Conservation (phyloP, 2,113 vertebrate genomes). For the Eira barbara region DNA sequence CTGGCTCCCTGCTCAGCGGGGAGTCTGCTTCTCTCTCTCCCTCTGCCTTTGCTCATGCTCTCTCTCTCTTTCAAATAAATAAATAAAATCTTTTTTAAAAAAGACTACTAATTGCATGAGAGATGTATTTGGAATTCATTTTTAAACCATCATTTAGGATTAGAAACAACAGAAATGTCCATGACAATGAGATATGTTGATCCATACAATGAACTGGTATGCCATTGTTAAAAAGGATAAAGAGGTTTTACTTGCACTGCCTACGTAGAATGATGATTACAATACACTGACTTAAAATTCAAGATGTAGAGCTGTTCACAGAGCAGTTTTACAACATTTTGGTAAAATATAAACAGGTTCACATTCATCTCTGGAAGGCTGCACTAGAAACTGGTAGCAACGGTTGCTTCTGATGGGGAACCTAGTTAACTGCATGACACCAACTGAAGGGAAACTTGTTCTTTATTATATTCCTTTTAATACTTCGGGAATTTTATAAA, state of each 20-base stretch:
- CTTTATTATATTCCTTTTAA: neutral
- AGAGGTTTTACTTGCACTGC: neutral
- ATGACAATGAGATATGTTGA: neutral
- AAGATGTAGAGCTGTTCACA: neutral
- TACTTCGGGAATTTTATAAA: neutral
- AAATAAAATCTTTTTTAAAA: neutral
- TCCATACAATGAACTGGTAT: neutral
- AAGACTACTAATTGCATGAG: neutral
- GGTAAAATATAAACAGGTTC: neutral
- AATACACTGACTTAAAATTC: neutral
- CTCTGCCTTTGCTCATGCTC: neutral
- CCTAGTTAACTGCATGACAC: neutral
- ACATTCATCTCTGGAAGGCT: neutral
- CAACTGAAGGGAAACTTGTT: neutral
- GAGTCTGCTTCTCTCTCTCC: neutral
- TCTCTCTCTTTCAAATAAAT: neutral
- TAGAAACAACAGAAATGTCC: neutral
- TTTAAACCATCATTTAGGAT: neutral
- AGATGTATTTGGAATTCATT: neutral
- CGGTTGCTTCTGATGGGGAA: neutral
- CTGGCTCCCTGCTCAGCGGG: neutral
- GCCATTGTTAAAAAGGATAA: neutral
- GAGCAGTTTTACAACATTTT: neutral
- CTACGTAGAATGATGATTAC: neutral
- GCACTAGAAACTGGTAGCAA: too few species aligned